phyloP scores from a whole-genome alignment of 2,797 vertebrate species.

The Eidolon dupreanum region DNA sequence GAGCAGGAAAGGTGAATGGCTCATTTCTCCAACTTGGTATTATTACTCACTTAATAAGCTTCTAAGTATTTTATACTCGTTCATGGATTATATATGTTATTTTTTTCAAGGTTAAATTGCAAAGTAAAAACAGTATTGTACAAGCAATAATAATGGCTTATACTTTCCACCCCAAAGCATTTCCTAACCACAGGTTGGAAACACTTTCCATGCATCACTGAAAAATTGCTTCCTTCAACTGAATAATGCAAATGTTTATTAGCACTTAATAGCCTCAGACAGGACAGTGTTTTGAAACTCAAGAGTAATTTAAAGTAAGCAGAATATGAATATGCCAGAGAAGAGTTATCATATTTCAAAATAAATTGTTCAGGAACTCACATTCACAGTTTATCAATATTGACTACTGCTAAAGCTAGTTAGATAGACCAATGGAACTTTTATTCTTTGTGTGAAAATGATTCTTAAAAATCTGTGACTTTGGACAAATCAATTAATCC shows the following conservation, averaged over 20 bases:
- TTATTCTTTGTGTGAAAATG: background rate
- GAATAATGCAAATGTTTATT: conserved; percentile 73
- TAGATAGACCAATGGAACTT: background rate
- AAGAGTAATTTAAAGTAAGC: conserved; percentile 57
- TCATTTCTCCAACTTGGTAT: background rate
- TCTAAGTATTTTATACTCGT: conserved; percentile 31
- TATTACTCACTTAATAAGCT: background rate
- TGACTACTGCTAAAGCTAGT: background rate
- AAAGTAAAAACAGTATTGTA: conserved; percentile 43
- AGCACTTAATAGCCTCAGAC: conserved; percentile 55
- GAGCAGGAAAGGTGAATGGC: background rate
- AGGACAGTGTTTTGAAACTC: conserved; percentile 70
- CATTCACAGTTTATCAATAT: background rate
- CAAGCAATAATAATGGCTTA: conserved; percentile 49
- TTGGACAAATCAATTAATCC: background rate
- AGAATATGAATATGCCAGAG: conserved; percentile 18
- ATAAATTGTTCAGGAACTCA: background rate
- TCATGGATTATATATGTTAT: background rate
- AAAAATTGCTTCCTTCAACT: conserved; percentile 52
- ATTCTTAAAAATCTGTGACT: background rate
- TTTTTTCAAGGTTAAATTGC: conserved; percentile 71
- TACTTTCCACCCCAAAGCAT: conserved; percentile 53
- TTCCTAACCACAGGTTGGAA: conserved; percentile 50
- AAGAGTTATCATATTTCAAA: conserved; percentile 57
- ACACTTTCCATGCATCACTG: conserved; percentile 60